Conservation (phyloP, 2,888 invertebrate genomes). For the Xanthia icteritia region DNA sequence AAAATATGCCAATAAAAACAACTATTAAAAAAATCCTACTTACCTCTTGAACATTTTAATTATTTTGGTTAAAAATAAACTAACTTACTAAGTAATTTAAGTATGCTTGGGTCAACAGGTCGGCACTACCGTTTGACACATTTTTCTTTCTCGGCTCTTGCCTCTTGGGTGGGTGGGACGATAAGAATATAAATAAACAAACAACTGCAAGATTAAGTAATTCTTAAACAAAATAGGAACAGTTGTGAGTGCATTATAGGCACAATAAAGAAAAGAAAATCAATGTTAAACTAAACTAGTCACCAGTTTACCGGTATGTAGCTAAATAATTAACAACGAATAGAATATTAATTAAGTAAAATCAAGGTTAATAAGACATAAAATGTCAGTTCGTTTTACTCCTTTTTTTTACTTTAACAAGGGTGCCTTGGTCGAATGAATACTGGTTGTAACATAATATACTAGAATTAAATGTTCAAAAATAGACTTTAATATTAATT, state of each 20-base stretch:
- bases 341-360: neutral
- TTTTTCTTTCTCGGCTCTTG: slow-evolving; percentile 9
- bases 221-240: neutral
- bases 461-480: neutral
- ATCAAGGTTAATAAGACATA: slow-evolving; percentile 19
- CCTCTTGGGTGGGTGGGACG: neutral
- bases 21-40: neutral
- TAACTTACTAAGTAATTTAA: neutral
- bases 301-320: neutral
- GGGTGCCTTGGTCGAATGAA: neutral
- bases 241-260: neutral
- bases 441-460: neutral
- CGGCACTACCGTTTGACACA: slow-evolving; percentile 2
- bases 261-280: neutral
- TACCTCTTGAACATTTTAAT: neutral
- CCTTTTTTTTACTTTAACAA: neutral
- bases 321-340: neutral
- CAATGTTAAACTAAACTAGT: too few species aligned
- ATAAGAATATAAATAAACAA: slow-evolving; percentile 33
- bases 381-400: neutral
- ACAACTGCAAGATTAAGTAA: neutral
- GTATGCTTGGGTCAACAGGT: slow-evolving; percentile 8
- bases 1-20: neutral
- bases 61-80: slow-evolving; percentile 1
- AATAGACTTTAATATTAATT: neutral